Base-by-base conservation (phyloP, 2,113 vertebrate species). In the Myocastor coypus region DNA sequence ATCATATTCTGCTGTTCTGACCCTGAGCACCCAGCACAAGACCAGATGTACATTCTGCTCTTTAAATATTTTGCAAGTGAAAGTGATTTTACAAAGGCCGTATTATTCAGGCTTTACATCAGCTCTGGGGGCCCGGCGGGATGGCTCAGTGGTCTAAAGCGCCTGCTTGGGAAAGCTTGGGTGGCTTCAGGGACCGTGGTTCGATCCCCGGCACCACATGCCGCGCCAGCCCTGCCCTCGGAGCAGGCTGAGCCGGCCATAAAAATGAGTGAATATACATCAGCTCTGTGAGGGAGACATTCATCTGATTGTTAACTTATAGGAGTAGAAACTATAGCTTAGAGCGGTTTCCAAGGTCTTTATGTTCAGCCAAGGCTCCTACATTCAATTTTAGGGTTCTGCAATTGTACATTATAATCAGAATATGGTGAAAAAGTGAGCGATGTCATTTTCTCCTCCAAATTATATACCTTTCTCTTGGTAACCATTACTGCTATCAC, bases 31-130 rank as follows among this genome's bases (percentile, higher is more conserved):
- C 52, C 69, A 59, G 71, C 63, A 88, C 22, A 85, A 17, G 22
- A 63, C 13, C 32, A 86, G 82, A 69, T 24, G 19, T 26, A 80
- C 57, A 84, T 50, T 30, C 5, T 37, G 34, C 37, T 91, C 88
- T 96, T 92, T 87, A 91, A 82, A 75, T 6, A 50, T 82, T 93
- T 87, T 94, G 37, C 59, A 59, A 37, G 20, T 77, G 26, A 64
- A 64, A 71, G 32, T 83, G 42, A 16, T 94, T 87, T 66, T 66
- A 64, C 46, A 40, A 12, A 59, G 69, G 46, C 30, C 42, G 7
- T 26, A 73, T 46, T 37, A 73, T 81, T 61, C 63, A 46, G 81
- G 3, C 50, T 77, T 84, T 78, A 68, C 3, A 46, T 11, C 24
- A 78, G 28, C 42, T 20, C 57, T 37, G 22, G n/a, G n/a, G n/a